Evolutionary conservation across 2,113 vertebrate species (phyloP), one percentile per base, ranked within the genome.

Genomic region (Gallinago paraguaiae): DNA sequence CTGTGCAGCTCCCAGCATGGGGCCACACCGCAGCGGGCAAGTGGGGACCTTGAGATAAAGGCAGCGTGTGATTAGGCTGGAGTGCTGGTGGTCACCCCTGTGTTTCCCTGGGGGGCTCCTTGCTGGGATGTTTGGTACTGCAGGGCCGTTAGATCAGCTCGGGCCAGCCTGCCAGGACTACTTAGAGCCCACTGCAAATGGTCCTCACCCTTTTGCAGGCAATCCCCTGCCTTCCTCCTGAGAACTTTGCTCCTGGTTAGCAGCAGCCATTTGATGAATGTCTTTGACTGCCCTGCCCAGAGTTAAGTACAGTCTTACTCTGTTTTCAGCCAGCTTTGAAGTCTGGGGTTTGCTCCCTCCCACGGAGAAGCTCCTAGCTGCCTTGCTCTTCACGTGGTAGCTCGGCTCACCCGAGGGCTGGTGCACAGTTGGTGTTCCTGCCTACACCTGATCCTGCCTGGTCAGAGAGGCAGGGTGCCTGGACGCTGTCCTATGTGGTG

Each of bases 241-340:
- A 81, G 56, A 65, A 22, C 51, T 82, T 91, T 59, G 28, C 46
- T 82, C 2, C 3, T 84, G 41, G 54, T 53, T 82, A 65, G 41
- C 28, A 71, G 77, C 0, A 1, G 37, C 77, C 6, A 1, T 31
- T 63, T 87, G 76, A 59, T 77, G 51, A 69, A 68, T 37, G 90
- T 60, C 30, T 88, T 35, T 75, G 86, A 27, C 27, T 53, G 57
- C 72, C 45, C 59, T 88, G 6, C 1, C 27, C 33, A 13, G 39
- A 31, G 27, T 60, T 67, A 41, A 83, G 23, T 51, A 61, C 68
- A 68, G 45, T 17, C 65, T 78, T 51, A 43, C 28, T 89, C 84
- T 59, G 72, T 5, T 92, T 94, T 84, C 78, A 92, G 86, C 33
- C n/a, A 16, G 11, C 90, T 92, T 92, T 93, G 74, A 88, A 94